These are phyloP conservation scores for Philypnodon macrostomus DNA, from an alignment of 2,797 vertebrate genomes.

Conservation along the genomic window DNA sequence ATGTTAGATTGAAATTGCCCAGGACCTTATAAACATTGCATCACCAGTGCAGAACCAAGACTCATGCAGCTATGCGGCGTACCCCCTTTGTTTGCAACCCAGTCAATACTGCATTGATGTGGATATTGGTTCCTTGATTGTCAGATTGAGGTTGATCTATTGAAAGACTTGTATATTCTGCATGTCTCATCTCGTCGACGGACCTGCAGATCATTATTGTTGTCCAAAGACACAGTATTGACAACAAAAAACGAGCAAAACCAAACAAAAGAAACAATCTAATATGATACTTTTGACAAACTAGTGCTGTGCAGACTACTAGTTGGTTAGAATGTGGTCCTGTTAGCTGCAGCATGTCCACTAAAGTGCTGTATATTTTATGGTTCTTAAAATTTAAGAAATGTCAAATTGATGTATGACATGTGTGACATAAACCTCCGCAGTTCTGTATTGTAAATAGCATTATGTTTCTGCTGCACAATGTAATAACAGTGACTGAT, in stretches of 20 bases:
- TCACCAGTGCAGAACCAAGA: slow-evolving; percentile 28
- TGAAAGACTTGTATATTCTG: slow-evolving; percentile 73
- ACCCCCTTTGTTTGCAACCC: slow-evolving; percentile 24
- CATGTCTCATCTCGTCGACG: slow-evolving; percentile 63
- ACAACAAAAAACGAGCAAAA: slow-evolving; percentile 17
- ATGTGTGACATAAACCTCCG: slow-evolving; percentile 28
- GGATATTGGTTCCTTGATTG: slow-evolving; percentile 17
- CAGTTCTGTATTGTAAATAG: slow-evolving; percentile 70
- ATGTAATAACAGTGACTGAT: slow-evolving; percentile 58
- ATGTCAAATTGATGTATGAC: slow-evolving; percentile 26
- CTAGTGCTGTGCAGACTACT: slow-evolving; percentile 8
- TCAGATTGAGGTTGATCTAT: slow-evolving; percentile 34
- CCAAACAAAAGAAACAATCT: slow-evolving; percentile 27
- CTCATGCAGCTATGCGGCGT: slow-evolving; percentile 21
- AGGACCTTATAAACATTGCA: slow-evolving; percentile 43
- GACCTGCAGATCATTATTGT: slow-evolving; percentile 45
- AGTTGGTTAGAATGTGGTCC: slow-evolving; percentile 20
- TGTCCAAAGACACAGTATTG: slow-evolving; percentile 42
- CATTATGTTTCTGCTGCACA: slow-evolving; percentile 58
- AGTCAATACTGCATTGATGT: slow-evolving; percentile 29
- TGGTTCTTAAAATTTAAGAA: slow-evolving; percentile 12
- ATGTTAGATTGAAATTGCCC: slow-evolving; percentile 32
- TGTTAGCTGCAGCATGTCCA: not conserved
- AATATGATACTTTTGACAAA: slow-evolving; percentile 9
- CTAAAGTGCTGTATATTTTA: slow-evolving; percentile 7